Base-by-base conservation (phyloP, 64 coral and sea anemone species). In the Stylophora pistillata region DNA sequence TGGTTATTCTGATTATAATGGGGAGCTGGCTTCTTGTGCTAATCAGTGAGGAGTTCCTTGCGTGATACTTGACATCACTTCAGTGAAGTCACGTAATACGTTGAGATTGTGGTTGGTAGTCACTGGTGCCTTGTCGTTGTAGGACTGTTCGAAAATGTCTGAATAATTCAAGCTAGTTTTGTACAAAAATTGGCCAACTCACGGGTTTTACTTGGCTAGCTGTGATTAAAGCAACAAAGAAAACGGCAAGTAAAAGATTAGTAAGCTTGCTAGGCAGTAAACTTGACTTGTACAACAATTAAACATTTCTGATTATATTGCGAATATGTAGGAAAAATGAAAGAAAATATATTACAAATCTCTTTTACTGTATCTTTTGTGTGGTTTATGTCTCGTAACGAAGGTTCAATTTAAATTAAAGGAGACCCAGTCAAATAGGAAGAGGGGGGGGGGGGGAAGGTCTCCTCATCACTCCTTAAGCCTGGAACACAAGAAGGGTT, bases 261-360 rank as follows among this genome's bases (percentile, higher is more conserved):
- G 31, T 2, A 47, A 52, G 34, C 53, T 76, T 4, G 73, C 31
- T 41, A 20, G 34, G 33, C 33, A n/a, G 33, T 16, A 76, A 76
- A 76, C 16, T 76, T 23, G 16, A 52, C 58, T 47, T 47, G n/a
- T 18, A 37, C 2, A 62, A 82, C 21, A 9, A 82, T 41, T 62
- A 59, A 31, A 30, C 26, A 63, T 17, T 47, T 64, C 41, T 63
- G 56, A 82, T 82, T 64, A 82, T 82, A 82, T 30, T 65, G 78
- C 64, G 78, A 41, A 82, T 82, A 82, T 82, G 78, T 65, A 82
- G 57, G 37, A 82, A 31, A 78, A 53, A 82, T 47, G 57, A 81
- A 82, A 82, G 57, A 63, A 82, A 82, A 62, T 82, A 82, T 82
- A 82, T 62, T 76, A 80, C 15, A 58, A 80, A 80, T 80, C 56